Conservation (phyloP, 2,888 invertebrate species). For the Mesopsocus fuscifrons region DNA sequence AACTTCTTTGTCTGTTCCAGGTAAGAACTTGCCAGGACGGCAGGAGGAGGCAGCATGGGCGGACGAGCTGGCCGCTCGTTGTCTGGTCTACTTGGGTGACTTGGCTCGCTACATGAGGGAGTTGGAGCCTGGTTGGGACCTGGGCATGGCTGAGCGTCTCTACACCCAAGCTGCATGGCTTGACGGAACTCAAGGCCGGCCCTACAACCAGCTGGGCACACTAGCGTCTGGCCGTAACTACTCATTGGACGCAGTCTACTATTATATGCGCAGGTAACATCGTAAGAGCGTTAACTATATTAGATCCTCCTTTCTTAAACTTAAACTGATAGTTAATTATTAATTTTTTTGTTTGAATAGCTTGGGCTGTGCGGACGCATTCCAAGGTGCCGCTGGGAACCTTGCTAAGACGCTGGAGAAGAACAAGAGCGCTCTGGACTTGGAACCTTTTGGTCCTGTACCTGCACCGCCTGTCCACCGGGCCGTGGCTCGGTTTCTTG, state of each 20-base stretch:
- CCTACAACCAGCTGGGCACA: conserved; percentile 87
- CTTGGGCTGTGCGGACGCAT: conserved; percentile 49
- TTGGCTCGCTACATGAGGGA: conserved; percentile 71
- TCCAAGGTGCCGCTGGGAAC: conserved; percentile 82
- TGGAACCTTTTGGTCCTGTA: not conserved
- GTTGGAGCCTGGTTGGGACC: conserved; percentile 45
- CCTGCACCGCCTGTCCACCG: not conserved
- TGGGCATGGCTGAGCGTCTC: conserved; percentile 55
- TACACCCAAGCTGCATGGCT: conserved; percentile 67
- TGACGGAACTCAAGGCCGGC: conserved; percentile 69
- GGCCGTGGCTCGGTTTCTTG: not conserved
- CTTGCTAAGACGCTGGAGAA: conserved; percentile 43
- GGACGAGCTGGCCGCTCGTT: conserved; percentile 56
- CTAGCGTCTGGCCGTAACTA: conserved; percentile 60
- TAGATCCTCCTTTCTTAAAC: not conserved
- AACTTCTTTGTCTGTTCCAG: too few relatives aligned
- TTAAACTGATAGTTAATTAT: not conserved
- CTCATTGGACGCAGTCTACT: conserved; percentile 72
- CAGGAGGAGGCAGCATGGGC: conserved; percentile 35
- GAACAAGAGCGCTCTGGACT: conserved; percentile 25
- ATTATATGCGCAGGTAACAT: conserved; percentile 66
- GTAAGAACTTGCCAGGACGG: too few relatives aligned
- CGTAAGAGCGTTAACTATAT: conserved; percentile 6
- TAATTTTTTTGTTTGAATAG: conserved; percentile 21
- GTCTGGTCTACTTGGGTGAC: conserved; percentile 79